Evolutionary conservation across 2,797 vertebrate species (phyloP).

Genomic region (Eidolon dupreanum): DNA sequence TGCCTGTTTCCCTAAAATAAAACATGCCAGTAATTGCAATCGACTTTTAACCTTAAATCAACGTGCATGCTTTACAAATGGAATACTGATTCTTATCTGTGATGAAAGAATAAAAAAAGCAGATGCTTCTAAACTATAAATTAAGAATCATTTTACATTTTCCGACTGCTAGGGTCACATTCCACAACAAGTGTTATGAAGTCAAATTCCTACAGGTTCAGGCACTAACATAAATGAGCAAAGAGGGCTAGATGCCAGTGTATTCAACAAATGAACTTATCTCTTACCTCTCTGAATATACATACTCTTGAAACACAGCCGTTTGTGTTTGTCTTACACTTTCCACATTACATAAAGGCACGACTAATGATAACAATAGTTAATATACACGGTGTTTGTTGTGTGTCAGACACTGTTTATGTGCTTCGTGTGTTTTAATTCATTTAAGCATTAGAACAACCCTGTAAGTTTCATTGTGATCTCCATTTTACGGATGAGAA

Average conservation of each 20-base stretch:
- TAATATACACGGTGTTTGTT: background rate
- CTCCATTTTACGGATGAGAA: background rate
- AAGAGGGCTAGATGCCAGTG: background rate
- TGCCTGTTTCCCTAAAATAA: constrained; percentile 85
- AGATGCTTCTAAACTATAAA: background rate
- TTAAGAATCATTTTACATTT: background rate
- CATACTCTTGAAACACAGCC: background rate
- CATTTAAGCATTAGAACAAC: background rate
- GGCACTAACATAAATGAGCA: background rate
- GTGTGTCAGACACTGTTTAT: background rate
- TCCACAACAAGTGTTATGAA: background rate
- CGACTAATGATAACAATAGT: background rate
- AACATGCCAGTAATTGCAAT: background rate
- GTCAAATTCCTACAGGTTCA: background rate
- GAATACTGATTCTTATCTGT: background rate
- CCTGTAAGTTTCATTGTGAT: background rate
- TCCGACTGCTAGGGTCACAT: background rate
- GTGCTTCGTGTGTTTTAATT: background rate
- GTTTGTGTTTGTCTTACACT: background rate
- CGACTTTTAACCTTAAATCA: constrained; percentile 18
- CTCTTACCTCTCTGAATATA: background rate
- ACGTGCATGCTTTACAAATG: background rate
- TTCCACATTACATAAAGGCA: background rate
- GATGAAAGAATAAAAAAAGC: background rate
- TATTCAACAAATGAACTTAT: background rate